phyloP scores from a whole-genome alignment of 2,113 vertebrate genomes.

The Upupa epops region DNA sequence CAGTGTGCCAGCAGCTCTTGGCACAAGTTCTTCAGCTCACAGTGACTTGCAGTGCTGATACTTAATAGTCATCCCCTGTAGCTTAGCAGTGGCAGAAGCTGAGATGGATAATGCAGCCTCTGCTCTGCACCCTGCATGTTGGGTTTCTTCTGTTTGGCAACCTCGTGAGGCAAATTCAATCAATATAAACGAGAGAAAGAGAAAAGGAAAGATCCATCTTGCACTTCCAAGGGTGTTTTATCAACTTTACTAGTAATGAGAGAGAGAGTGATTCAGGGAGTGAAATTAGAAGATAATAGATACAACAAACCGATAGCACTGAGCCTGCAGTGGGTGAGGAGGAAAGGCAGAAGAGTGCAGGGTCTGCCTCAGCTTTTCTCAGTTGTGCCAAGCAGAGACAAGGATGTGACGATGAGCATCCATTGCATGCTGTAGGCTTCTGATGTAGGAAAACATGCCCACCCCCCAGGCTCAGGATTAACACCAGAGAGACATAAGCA shows the following conservation, averaged over 20 bases:
- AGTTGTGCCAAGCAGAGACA: background rate
- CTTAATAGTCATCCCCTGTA: constrained; percentile 66
- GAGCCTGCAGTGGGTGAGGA: background rate
- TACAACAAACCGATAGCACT: background rate
- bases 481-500: background rate
- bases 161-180: constrained; percentile 1
- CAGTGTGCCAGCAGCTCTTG: constrained; percentile 36
- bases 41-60: constrained; percentile 57
- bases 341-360: background rate
- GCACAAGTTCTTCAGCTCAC: constrained; percentile 7
- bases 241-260: background rate
- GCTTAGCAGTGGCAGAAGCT: constrained; percentile 25
- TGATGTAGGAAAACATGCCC: background rate
- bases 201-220: background rate
- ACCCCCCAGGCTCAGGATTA: background rate
- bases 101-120: constrained; percentile 18
- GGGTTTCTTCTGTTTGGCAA: background rate
- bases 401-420: accelerated
- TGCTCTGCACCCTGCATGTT: background rate
- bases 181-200: background rate
- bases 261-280: background rate
- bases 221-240: background rate
- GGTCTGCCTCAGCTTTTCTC: background rate
- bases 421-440: accelerated
- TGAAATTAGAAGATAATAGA: background rate